Evolutionary conservation across 2,113 vertebrate genomes (phyloP), one percentile per base, ranked within the genome.

Genomic region (Xenus cinereus): DNA sequence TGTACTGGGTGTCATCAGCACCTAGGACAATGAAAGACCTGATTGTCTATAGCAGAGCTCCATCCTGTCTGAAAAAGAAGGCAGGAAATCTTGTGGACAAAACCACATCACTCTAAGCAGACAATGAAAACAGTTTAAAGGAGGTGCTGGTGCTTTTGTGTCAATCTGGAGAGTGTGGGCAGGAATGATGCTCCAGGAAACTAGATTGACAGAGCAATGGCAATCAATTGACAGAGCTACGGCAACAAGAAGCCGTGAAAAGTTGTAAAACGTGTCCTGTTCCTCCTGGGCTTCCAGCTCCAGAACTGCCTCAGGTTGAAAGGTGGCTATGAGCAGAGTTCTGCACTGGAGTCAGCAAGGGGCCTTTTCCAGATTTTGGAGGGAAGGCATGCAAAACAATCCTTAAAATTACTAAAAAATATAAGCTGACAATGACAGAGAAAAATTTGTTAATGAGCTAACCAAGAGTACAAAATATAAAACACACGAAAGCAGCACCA

Each of bases 401-500:
- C 50, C 64, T 84, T 79, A 35, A 68, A 89, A 50, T 60, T 79
- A 64, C 16, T 68, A 41, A 73, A 89, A 41, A 3, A 28, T 17
- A 9, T n/a, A 50, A 71, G 17, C 18, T 75, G n/a, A 57, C 46
- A 51, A 62, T 89, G 33, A 43, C 12, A 78, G 35, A 67, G 19
- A 72, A 24, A 53, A 21, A 78, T 56, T 32, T 90, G 53, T 60
- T 60, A 69, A 64, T 63, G 57, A 81, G 26, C 11, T 48, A 89
- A 53, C 8, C 7, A 77, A 72, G 41, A 78, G 28, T 9, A 71
- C 11, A 71, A 84, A 87, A 91, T 5, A n/a, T 7, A 57, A 62
- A 64, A 1, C 26, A 66, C 41, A 41, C 0, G 1, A 89, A 87
- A 51, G 4, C 7, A 35, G 46, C 1, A 4, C 37, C n/a, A 74